Percentiles rank a stretch among this genome's conserved stretches.
Conservation (phyloP, 2,797 vertebrate genomes). For the Mormyrus proboscirostris region DNA sequence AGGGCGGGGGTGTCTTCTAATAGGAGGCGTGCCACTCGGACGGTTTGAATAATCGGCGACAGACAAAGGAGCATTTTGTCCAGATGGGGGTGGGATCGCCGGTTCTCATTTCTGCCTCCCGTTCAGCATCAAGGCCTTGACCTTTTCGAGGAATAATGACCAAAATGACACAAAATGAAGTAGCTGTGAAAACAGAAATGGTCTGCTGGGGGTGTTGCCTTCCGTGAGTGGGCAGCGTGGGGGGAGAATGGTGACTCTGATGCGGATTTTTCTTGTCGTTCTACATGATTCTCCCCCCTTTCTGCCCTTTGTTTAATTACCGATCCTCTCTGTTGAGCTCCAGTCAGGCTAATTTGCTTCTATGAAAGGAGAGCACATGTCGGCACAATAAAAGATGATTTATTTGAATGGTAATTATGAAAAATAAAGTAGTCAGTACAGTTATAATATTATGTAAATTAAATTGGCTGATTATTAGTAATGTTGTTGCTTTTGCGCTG, state of each 20-base stretch:
- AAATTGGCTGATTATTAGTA: slow-evolving; percentile 7
- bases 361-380: neutral
- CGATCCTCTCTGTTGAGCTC: neutral
- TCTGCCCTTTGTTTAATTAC: neutral
- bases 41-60: slow-evolving; percentile 48
- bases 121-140: slow-evolving; percentile 9
- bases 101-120: slow-evolving; percentile 16
- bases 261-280: neutral
- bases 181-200: slow-evolving; percentile 17
- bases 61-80: slow-evolving; percentile 49
- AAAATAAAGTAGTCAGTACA: neutral
- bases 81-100: slow-evolving; percentile 21
- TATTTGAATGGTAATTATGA: neutral
- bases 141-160: slow-evolving; percentile 27
- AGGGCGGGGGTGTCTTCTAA: neutral
- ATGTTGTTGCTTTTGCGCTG: neutral
- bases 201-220: neutral
- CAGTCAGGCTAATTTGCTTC: neutral
- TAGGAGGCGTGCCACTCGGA: neutral
- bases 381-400: neutral
- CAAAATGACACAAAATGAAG: slow-evolving; percentile 16
- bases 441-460: neutral
- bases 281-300: neutral
- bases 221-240: neutral
- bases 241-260: neutral